Base-by-base conservation (phyloP, 1,140 invertebrate genomes). In the Tetragonula clypearis region DNA sequence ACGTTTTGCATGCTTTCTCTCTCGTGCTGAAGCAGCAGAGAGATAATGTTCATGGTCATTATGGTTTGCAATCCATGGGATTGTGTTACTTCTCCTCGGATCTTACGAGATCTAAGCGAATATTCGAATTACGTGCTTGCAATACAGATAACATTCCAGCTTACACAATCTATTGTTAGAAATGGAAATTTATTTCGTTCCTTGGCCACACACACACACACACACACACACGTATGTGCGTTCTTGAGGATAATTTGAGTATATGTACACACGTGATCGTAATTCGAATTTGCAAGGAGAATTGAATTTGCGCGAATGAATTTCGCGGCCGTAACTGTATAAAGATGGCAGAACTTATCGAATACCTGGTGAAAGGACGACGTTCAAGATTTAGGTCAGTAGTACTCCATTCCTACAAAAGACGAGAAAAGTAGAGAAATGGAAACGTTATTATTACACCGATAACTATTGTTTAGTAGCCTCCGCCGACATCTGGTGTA, bases 331-430 rank as follows among this genome's bases (percentile, higher is more conserved):
- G 14, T 23, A 11, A 56, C 9, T 0, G 19, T 23, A 23, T 30
- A 12, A 35, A 79, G 77, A 56, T 41, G 68, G 68, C 19, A 23
- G 21, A 56, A 73, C 30, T 65, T 55, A 53, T 58, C 30, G 19
- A 19, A 23, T 21, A n/a, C 2, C 11, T 6, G 79, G 84, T 85
- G 84, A 85, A 85, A 85, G 71, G 60, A 74, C 56, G 23, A 58
- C 30, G 35, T 41, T 30, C 8, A 53, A 68, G 60, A 81, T 85
- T 60, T 85, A 68, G 84, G 84, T 75, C 71, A 35, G 19, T 30
- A 62, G 17, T 79, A 74, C 53, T 74, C 11, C 30, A 81, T 62
- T 72, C 19, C 30, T 49, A 72, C 58, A n/a, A 79, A 72, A 41
- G 26, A 56, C 15, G 12, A 80, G 35, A 21, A 56, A 49, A 14